Conservation (phyloP, 2,797 vertebrate species). For the Craterocephalus amniculus region DNA sequence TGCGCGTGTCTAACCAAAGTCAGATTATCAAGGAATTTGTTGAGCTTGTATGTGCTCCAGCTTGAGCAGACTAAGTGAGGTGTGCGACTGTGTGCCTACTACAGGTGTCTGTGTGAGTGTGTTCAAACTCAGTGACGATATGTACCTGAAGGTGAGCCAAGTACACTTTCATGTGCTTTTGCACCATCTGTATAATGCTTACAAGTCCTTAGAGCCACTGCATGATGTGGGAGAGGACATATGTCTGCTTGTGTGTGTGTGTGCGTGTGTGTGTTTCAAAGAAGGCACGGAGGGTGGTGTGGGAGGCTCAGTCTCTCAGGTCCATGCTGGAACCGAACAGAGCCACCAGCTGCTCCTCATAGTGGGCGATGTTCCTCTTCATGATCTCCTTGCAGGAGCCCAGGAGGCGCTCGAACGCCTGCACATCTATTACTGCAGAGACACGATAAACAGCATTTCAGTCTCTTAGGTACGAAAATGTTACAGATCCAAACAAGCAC, state of each 20-base stretch:
- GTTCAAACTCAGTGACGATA: slow-evolving; percentile 33
- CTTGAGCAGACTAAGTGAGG: slow-evolving; percentile 62
- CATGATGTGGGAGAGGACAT: slow-evolving; percentile 50
- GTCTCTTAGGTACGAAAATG: background rate
- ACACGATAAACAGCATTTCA: background rate
- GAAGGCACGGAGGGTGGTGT: slow-evolving; percentile 84
- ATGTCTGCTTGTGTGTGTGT: slow-evolving; percentile 42
- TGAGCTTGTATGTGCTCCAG: slow-evolving; percentile 61
- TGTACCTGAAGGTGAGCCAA: slow-evolving; percentile 46
- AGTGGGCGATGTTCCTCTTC: slow-evolving; percentile 99
- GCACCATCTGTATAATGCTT: slow-evolving; percentile 61
- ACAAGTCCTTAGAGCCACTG: slow-evolving; percentile 53
- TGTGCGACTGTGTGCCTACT: slow-evolving; percentile 56
- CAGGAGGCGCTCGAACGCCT: slow-evolving; percentile 97
- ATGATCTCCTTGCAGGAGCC: slow-evolving; percentile 99
- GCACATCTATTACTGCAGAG: slow-evolving; percentile 93
- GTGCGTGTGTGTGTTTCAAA: slow-evolving; percentile 59
- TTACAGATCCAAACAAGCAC: background rate
- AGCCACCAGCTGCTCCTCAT: slow-evolving; percentile 97
- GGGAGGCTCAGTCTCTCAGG: slow-evolving; percentile 89
- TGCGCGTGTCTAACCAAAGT: slow-evolving; percentile 35
- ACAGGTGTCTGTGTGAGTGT: slow-evolving; percentile 33
- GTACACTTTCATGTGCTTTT: slow-evolving; percentile 49
- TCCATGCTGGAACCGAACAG: slow-evolving; percentile 99
- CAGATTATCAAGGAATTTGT: slow-evolving; percentile 70